Evolutionary conservation across 2,113 vertebrate species (phyloP), one percentile per base, ranked within the genome.

Genomic region (Proteles cristata): DNA sequence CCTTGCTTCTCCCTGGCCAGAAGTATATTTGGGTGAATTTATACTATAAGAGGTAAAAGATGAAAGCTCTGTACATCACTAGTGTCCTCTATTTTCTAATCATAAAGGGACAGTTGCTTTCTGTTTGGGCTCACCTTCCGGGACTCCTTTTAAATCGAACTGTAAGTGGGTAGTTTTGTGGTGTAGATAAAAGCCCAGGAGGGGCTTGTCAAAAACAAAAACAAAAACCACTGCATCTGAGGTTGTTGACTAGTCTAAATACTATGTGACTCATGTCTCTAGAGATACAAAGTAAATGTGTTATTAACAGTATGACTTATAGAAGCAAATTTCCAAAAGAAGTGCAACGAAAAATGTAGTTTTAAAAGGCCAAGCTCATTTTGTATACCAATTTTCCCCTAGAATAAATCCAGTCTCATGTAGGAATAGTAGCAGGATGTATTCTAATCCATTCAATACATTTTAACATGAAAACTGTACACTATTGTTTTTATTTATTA

Each of bases 241-340:
- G 95, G 93, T 92, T 93, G 94, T 5, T 97, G 96, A 97, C 74
- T 93, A 85, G 93, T 91, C 88, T 98, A 80, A 96, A 98, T 66
- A 97, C 71, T 71, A 97, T 77, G 97, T 97, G 95, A 82, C 79
- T 96, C 81, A 91, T 39, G 82, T 96, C 95, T 96, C 86, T 39
- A 96, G 82, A 84, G 96, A 69, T 16, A 65, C 63, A 97, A 98
- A 88, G 26, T 31, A 84, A 97, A 96, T 63, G 88, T 55, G 76
- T 80, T 94, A 96, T 90, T 98, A 97, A 96, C 87, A 97, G 35
- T 96, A 76, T 96, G 87, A 4, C 8, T 28, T 97, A 93, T 73
- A 77, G 96, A 98, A 28, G 0, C 0, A 93, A 71, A 96, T 93
- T 94, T 48, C 88, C 19, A 81, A 43, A 43, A 93, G 85, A 93